phyloP scores from a whole-genome alignment of 2,797 vertebrate genomes.

The Dipus sagitta region DNA sequence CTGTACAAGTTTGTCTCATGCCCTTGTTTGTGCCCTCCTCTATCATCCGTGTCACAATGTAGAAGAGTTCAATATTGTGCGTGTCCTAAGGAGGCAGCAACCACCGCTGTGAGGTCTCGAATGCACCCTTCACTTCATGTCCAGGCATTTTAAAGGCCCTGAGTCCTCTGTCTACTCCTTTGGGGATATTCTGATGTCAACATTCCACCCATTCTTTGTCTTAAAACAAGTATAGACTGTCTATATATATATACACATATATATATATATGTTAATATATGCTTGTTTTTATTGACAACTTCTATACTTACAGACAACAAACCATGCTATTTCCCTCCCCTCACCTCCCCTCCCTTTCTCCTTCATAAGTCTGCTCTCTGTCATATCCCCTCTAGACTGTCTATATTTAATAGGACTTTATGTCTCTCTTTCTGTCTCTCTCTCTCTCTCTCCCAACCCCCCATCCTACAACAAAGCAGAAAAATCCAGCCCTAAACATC shows the following conservation, averaged over 20 bases:
- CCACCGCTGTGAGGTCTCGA: too few species aligned
- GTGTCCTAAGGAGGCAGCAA: too few species aligned
- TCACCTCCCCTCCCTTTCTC: too few species aligned
- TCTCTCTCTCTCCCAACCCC: not conserved
- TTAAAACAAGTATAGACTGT: constrained; percentile 15
- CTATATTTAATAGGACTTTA: constrained; percentile 39
- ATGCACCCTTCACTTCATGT: too few species aligned
- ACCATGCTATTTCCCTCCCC: too few species aligned
- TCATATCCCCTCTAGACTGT: too few species aligned
- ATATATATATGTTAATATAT: too few species aligned
- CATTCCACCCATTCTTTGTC: not conserved
- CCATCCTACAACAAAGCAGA: not conserved
- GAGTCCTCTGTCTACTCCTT: not conserved
- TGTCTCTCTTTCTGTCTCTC: not conserved
- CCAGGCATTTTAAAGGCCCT: not conserved
- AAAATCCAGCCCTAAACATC: constrained; percentile 51
- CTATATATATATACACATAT: not conserved
- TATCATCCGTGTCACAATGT: not conserved
- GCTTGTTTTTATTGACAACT: too few species aligned
- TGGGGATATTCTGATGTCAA: not conserved
- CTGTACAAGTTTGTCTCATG: not conserved
- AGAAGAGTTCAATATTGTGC: too few species aligned
- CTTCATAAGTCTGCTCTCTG: too few species aligned
- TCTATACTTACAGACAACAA: too few species aligned
- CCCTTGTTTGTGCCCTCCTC: too few species aligned